Evolutionary conservation across 1,140 invertebrate species (phyloP).

Genomic region (Zaprionus africanus): DNA sequence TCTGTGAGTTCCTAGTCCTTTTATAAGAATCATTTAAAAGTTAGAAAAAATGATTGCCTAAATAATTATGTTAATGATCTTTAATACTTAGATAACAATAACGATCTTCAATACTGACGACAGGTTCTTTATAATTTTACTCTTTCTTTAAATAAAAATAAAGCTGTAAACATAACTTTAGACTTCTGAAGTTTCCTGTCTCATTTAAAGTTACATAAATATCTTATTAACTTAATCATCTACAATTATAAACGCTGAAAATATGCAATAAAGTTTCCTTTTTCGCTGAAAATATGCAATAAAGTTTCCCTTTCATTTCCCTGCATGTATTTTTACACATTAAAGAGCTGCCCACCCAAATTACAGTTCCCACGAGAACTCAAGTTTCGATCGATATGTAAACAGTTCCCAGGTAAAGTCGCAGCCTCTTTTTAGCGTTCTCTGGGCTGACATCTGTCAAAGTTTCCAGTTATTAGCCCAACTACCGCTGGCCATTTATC

Average conservation of each 20-base stretch:
- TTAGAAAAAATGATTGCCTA: too few relatives aligned
- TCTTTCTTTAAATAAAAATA: too few relatives aligned
- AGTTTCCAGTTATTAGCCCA: constrained; percentile 72
- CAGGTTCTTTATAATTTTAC: too few relatives aligned
- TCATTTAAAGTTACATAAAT: too few relatives aligned
- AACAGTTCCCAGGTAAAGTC: constrained; percentile 35
- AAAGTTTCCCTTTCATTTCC: neutral
- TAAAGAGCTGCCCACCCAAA: neutral
- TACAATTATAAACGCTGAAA: neutral
- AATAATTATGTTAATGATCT: too few relatives aligned
- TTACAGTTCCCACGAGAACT: constrained; percentile 13
- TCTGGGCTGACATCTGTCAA: constrained; percentile 48
- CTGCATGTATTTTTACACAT: neutral
- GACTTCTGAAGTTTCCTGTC: too few relatives aligned
- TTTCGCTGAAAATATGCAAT: neutral
- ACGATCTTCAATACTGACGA: too few relatives aligned
- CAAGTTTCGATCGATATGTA: constrained; percentile 25
- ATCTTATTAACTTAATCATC: neutral
- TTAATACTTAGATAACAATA: too few relatives aligned
- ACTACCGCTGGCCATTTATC: constrained; percentile 71
- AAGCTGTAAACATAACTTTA: too few relatives aligned
- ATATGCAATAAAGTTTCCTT: neutral
- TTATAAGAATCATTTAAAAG: neutral
- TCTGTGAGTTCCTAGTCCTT: neutral
- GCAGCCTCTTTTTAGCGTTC: constrained; percentile 28